Base-by-base conservation (phyloP, 2,888 invertebrate species). In the Apamea monoglypha region DNA sequence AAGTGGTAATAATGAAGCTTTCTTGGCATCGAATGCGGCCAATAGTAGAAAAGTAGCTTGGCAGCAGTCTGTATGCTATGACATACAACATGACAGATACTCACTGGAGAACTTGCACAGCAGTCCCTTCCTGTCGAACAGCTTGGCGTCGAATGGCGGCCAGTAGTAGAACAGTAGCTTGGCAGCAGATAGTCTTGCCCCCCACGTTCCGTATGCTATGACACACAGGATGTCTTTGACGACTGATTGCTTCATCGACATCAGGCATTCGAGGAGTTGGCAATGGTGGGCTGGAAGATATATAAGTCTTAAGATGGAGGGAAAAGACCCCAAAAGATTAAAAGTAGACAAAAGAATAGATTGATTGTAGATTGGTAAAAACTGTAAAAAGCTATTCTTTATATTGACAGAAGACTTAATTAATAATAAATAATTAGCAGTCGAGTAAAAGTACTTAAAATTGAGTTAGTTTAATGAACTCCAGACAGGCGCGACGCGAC, bases 101-200 rank as follows among this genome's bases (percentile, higher is more conserved):
- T 97, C 93, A 98, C 99, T 98, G 86, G 98, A 98, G 91, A 99
- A 98, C 97, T 99, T 99, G 91, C 98, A 98, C 78, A 99, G 98
- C 78, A 99, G 97, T 5, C 98, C 98, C 92, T 98, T 98, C 76
- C 99, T 97, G 94, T 99, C 99, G 91, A 99, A 98, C 12, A 99
- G 97, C 92, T 98, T 98, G 44, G 99, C 98, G 95, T 99, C 99
- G 92, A 99, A 98, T 7, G 99, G 98, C 8, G 99, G 99, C 99
- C 99, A 99, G 95, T 99, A 99, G 97, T 99, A 99, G 96, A 99
- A 99, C 72, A 99, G 97, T 63, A 99, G 97, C 96, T 99, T 99
- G 75, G 99, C 99, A 2, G 99, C 99, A 0, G 99, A 99, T n/a
- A 99, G 98, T 74, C 99, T 97, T 0, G 99, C 99, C 74, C 98